These are phyloP conservation scores for Chalcosyrphus nemorum DNA, from an alignment of 2,888 invertebrate species.

Conservation along the genomic window DNA sequence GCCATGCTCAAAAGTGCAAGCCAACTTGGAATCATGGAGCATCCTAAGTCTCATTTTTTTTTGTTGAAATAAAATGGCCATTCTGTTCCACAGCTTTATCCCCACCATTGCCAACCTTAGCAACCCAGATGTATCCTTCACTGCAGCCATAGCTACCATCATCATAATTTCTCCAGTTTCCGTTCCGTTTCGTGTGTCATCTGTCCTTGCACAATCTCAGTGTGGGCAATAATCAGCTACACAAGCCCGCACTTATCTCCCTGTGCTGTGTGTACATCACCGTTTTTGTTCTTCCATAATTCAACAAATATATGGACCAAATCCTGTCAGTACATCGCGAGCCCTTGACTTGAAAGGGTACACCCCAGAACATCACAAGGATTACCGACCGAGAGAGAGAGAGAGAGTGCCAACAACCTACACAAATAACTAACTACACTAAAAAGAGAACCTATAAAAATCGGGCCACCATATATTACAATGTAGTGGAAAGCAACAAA, in stretches of 20 bases:
- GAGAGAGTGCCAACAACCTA: conserved; percentile 55
- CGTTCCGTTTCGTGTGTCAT: conserved; percentile 67
- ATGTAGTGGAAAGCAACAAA: conserved; percentile 71
- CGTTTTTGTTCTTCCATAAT: conserved; percentile 77
- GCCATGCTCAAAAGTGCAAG: conserved; percentile 40
- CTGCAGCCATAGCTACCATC: conserved; percentile 66
- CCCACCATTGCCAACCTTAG: conserved; percentile 41
- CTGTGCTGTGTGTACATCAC: conserved; percentile 74
- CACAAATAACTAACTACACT: conserved; percentile 48
- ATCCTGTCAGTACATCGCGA: conserved; percentile 82
- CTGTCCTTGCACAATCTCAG: conserved; percentile 71
- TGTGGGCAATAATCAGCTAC: conserved; percentile 63
- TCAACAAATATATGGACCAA: conserved; percentile 75
- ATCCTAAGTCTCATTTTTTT: conserved; percentile 40
- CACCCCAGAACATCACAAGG: conserved; percentile 75
- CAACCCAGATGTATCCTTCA: conserved; percentile 64
- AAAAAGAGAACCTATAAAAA: conserved; percentile 53
- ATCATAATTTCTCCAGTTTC: conserved; percentile 70
- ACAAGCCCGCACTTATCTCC: conserved; percentile 62
- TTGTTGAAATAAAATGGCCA: conserved; percentile 22
- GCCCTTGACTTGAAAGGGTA: conserved; percentile 82
- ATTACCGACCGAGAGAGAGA: conserved; percentile 61
- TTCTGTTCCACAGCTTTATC: conserved; percentile 50
- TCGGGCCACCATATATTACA: conserved; percentile 60
- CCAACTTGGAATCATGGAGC: conserved; percentile 21